phyloP scores from a whole-genome alignment of 2,888 invertebrate genomes.

The Microctonus brassicae region DNA sequence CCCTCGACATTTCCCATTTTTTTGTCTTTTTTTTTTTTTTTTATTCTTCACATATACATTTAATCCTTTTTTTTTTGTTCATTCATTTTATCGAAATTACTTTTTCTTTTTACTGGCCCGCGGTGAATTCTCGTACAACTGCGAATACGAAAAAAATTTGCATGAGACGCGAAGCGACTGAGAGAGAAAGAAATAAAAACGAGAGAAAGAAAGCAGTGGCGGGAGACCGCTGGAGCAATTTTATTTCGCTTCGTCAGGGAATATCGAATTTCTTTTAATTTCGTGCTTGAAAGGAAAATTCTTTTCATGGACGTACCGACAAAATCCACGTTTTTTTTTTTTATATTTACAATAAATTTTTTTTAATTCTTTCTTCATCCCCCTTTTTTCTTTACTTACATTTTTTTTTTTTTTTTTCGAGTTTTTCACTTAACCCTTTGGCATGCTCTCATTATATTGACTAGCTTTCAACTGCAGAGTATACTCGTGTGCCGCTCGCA shows the following conservation, averaged over 20 bases:
- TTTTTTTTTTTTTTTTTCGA: too few relatives aligned
- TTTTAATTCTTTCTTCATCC: neutral
- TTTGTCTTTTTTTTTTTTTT: neutral
- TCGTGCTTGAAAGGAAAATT: slow-evolving; percentile 2
- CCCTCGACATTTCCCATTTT: neutral
- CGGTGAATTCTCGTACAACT: slow-evolving; percentile 12
- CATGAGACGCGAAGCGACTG: slow-evolving; percentile 21
- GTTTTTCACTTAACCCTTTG: neutral
- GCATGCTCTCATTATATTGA: neutral
- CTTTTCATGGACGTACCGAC: neutral
- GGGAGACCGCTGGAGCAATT: slow-evolving; percentile 18
- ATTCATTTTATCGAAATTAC: slow-evolving; percentile 8
- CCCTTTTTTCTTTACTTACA: neutral
- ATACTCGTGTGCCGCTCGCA: neutral
- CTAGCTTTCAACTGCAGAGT: slow-evolving; percentile 21
- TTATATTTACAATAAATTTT: neutral
- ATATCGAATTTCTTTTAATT: slow-evolving; percentile 18
- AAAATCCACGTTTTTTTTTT: neutral
- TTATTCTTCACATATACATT: neutral
- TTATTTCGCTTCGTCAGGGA: slow-evolving; percentile 26
- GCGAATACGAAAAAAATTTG: slow-evolving; percentile 26
- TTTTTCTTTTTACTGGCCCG: slow-evolving; percentile 15
- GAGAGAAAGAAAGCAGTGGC: neutral
- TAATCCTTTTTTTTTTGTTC: neutral
- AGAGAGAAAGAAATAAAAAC: neutral